Percentiles rank a stretch among this genome's conserved stretches.
phyloP scores from a whole-genome alignment of 1,140 invertebrate genomes.

The Contarinia nasturtii region DNA sequence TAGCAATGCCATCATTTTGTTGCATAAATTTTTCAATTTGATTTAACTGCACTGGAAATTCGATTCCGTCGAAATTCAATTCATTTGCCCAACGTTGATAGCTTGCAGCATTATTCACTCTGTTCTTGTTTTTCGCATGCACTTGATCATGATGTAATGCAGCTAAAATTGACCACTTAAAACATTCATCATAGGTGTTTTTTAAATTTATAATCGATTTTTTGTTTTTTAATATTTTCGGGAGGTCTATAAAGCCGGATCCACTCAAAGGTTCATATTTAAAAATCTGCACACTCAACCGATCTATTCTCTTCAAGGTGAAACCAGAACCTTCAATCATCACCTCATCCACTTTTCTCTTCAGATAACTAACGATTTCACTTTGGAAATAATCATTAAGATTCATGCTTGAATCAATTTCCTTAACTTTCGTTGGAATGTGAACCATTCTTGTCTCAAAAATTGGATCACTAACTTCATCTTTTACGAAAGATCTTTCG shows the following conservation, averaged over 20 bases:
- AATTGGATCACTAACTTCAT: too few species aligned
- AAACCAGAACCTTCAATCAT: too few species aligned
- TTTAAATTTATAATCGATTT: conserved; percentile 12
- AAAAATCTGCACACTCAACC: conserved; percentile 14
- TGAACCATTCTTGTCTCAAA: too few species aligned
- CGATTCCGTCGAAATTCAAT: conserved; percentile 1
- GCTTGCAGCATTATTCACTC: background rate
- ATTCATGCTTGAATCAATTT: too few species aligned
- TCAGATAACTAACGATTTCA: too few species aligned
- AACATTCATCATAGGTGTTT: conserved; percentile 13
- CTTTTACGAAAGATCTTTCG: too few species aligned
- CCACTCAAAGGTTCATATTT: conserved; percentile 13
- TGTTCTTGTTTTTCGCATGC: background rate
- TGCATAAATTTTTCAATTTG: conserved; percentile 7
- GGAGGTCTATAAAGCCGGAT: conserved; percentile 11
- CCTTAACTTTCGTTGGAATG: too few species aligned
- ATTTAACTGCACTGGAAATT: conserved; percentile 5
- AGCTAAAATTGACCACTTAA: conserved; percentile 11
- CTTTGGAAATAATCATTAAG: too few species aligned
- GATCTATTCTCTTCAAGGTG: conserved; percentile 9
- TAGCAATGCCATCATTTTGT: conserved; percentile 1
- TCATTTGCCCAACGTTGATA: background rate
- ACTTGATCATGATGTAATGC: conserved; percentile 6
- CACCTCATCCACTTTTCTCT: too few species aligned
- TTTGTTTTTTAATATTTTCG: conserved; percentile 11